Conservation (phyloP, 1,140 invertebrate species). For the Anadara kagoshimensis region DNA sequence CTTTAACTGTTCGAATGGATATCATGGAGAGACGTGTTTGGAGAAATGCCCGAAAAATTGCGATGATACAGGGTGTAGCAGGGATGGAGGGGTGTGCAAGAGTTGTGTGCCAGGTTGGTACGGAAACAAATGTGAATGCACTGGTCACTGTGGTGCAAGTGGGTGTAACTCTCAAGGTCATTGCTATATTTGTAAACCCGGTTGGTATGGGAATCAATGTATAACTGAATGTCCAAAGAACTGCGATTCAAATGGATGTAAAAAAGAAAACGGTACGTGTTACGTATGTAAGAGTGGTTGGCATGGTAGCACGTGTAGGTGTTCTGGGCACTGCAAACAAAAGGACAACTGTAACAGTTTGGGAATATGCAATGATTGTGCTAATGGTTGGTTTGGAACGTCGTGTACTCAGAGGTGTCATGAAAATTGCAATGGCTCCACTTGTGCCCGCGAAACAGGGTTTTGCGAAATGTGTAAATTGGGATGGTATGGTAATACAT, state of each 20-base stretch:
- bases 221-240: conserved; percentile 12
- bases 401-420: too few species aligned
- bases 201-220: conserved; percentile 8
- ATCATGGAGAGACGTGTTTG: conserved; percentile 10
- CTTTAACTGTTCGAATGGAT: conserved; percentile 7
- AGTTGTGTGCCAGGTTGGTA: conserved; percentile 23
- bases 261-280: conserved; percentile 21
- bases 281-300: not conserved
- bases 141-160: not conserved
- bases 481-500: conserved; percentile 18
- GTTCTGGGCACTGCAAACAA: too few species aligned
- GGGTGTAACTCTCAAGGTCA: conserved; percentile 7
- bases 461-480: conserved; percentile 9
- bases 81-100: not conserved
- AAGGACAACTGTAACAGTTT: not conserved
- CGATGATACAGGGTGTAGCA: conserved; percentile 1
- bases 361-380: conserved; percentile 6
- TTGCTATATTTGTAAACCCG: conserved; percentile 18
- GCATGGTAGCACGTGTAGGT: not conserved
- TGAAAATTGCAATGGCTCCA: not conserved
- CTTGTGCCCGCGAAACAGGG: not conserved
- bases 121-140: conserved; percentile 22
- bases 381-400: not conserved
- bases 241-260: conserved; percentile 17
- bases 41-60: conserved; percentile 17